Conservation (phyloP, 2,888 invertebrate genomes). For the Proisotoma minuta region DNA sequence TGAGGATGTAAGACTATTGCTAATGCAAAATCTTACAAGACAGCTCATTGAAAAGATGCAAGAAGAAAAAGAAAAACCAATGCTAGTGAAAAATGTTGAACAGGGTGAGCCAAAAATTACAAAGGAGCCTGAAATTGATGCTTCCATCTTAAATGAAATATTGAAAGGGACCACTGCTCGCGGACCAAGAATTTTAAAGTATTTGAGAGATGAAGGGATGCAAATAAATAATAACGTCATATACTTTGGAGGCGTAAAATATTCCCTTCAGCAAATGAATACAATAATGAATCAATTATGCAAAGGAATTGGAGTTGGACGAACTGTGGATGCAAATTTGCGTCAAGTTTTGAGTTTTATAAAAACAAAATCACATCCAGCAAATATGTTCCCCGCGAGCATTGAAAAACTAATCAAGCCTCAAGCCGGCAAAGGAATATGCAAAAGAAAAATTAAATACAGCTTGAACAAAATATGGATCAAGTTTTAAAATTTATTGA, state of each 20-base stretch:
- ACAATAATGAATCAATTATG: background rate
- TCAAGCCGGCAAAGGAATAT: background rate
- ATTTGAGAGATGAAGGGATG: background rate
- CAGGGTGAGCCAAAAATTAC: too few species aligned
- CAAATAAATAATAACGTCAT: background rate
- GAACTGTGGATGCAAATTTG: background rate
- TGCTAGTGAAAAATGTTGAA: too few species aligned
- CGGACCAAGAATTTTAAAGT: background rate
- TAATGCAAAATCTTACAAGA: background rate
- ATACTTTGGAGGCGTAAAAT: background rate
- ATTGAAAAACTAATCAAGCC: background rate
- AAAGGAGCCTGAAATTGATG: too few species aligned
- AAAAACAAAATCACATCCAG: background rate
- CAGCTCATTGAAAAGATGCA: background rate
- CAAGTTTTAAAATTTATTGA: too few species aligned
- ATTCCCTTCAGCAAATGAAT: background rate
- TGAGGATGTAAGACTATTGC: background rate
- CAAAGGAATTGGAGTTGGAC: background rate
- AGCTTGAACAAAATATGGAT: too few species aligned
- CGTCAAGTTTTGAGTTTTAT: background rate
- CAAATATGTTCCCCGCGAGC: background rate
- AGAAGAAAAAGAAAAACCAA: too few species aligned
- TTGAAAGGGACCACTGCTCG: background rate
- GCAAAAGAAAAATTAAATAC: too few species aligned
- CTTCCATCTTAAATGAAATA: background rate